These are phyloP conservation scores for Caradrina clavipalpis DNA, from an alignment of 2,888 invertebrate genomes.

Conservation along the genomic window DNA sequence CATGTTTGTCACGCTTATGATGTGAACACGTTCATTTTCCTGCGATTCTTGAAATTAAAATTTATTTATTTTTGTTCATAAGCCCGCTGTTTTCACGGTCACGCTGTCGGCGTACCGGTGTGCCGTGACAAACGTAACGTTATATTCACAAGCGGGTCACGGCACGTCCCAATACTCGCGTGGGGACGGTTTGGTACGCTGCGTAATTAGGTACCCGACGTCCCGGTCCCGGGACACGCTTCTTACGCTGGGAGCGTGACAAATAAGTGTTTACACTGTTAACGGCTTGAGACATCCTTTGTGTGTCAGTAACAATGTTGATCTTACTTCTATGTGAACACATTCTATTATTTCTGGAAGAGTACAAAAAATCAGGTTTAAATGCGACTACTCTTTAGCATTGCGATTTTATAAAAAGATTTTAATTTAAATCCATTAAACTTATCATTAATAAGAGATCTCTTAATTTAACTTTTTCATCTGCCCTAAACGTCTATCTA, in stretches of 20 bases:
- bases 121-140: conserved; percentile 38
- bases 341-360: neutral
- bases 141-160: conserved; percentile 67
- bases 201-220: conserved; percentile 48
- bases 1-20: conserved; percentile 19
- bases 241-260: conserved; percentile 29
- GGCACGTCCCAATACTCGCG: conserved; percentile 56
- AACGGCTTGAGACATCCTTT: neutral
- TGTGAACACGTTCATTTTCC: conserved; percentile 12
- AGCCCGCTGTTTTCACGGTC: conserved; percentile 40
- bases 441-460: conserved; percentile 14
- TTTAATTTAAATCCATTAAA: conserved; percentile 4
- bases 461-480: conserved; percentile 17
- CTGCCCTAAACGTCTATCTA: conserved; percentile 22
- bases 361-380: neutral
- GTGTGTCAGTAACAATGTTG: neutral
- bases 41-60: conserved; percentile 12
- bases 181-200: conserved; percentile 25
- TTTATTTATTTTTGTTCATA: conserved; percentile 1
- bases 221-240: conserved; percentile 14
- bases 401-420: neutral
- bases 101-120: conserved; percentile 34
- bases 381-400: neutral
- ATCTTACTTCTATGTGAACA: neutral
- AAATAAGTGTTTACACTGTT: conserved; percentile 21